Percentiles rank a stretch among this genome's conserved stretches.
phyloP scores from a whole-genome alignment of 2,797 vertebrate genomes.

The Varecia variegata region DNA sequence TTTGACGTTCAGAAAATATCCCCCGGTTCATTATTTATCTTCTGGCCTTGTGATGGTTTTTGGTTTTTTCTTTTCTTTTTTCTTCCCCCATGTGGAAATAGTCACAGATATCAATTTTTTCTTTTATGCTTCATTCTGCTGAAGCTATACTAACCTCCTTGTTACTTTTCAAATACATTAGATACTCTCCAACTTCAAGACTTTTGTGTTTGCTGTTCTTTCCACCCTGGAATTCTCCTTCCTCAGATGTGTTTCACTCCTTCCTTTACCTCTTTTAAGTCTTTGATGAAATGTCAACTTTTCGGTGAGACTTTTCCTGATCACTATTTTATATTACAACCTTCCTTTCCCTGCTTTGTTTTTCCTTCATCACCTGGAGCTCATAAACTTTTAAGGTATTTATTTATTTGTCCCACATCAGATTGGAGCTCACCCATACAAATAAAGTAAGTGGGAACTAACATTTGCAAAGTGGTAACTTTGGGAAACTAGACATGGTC shows the following conservation, averaged over 20 bases:
- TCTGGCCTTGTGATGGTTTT: not conserved
- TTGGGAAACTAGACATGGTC: not conserved
- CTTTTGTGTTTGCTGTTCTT: conserved; percentile 31
- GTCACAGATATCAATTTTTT: not conserved
- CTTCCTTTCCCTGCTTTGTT: not conserved
- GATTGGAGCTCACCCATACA: not conserved
- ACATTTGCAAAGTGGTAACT: not conserved
- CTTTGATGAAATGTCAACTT: conserved; percentile 14
- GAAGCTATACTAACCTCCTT: not conserved
- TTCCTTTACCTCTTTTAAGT: not conserved
- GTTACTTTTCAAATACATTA: not conserved
- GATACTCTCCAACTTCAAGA: not conserved
- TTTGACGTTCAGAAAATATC: conserved; percentile 3
- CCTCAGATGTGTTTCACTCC: not conserved
- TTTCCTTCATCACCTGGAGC: not conserved
- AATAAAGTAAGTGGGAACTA: conserved; percentile 33
- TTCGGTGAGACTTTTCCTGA: not conserved
- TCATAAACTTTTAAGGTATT: not conserved
- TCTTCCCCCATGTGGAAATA: not conserved
- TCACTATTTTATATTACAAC: conserved; percentile 15
- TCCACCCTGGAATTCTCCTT: conserved; percentile 13
- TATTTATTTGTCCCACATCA: not conserved
- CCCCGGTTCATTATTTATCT: not conserved
- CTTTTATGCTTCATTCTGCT: conserved; percentile 1
- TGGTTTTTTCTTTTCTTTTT: no score